These are phyloP conservation scores for Acleris sparsana DNA, from an alignment of 2,888 invertebrate genomes.

Conservation along the genomic window DNA sequence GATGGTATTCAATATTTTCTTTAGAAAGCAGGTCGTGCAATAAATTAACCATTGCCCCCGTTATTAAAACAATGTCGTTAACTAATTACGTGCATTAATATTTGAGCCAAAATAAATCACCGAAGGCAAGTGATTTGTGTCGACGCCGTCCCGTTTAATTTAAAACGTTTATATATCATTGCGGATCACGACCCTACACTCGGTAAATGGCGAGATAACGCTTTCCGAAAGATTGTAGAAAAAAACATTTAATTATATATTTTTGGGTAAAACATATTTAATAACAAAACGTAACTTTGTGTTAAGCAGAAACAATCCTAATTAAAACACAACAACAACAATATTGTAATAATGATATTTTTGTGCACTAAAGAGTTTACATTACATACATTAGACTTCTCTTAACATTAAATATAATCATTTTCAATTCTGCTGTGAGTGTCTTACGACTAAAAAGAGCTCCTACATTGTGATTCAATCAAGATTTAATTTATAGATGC, in stretches of 20 bases:
- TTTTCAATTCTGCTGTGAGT: neutral
- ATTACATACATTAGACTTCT: too few species aligned
- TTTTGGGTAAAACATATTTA: neutral
- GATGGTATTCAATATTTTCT: neutral
- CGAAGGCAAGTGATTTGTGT: slow-evolving; percentile 43
- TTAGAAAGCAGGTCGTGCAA: slow-evolving; percentile 11
- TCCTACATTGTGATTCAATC: slow-evolving; percentile 42
- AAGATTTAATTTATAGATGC: slow-evolving; percentile 57
- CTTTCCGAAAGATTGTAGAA: neutral
- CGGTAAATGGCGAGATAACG: slow-evolving; percentile 3
- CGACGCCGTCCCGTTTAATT: slow-evolving; percentile 19
- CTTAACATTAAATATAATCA: neutral
- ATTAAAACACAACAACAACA: too few species aligned
- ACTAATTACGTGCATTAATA: slow-evolving; percentile 52
- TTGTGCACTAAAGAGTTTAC: too few species aligned
- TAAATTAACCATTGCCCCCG: slow-evolving; percentile 39
- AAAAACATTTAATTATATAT: neutral
- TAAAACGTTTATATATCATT: slow-evolving; percentile 24
- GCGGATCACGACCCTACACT: slow-evolving; percentile 12
- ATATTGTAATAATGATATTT: too few species aligned
- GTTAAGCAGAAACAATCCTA: too few species aligned
- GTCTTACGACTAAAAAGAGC: slow-evolving; percentile 20
- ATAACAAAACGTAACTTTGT: neutral
- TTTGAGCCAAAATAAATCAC: slow-evolving; percentile 47
- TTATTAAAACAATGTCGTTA: slow-evolving; percentile 49